These are phyloP conservation scores for Rhea pennata DNA, from an alignment of 2,113 vertebrate species.

Conservation along the genomic window DNA sequence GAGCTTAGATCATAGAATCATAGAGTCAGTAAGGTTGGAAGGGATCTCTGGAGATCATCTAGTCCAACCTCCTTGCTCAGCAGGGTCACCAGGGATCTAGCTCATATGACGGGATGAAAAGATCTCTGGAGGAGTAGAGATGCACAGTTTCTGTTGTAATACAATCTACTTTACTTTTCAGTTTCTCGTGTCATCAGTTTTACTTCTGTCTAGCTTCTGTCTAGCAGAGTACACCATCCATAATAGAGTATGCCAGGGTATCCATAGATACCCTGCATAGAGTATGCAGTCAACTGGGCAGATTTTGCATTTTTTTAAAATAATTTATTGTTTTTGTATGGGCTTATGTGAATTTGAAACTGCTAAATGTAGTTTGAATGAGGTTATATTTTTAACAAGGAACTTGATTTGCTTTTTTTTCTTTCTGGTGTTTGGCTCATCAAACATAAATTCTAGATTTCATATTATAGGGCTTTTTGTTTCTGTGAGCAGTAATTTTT, in stretches of 20 bases:
- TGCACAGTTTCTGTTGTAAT: background rate
- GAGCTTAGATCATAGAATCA: background rate
- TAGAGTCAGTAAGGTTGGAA: too few relatives aligned
- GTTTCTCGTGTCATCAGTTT: background rate
- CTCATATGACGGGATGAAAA: background rate
- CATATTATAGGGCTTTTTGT: background rate
- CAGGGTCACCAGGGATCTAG: background rate
- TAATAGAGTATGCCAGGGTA: background rate
- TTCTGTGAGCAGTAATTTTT: background rate
- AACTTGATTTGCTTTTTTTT: background rate
- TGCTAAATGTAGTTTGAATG: background rate
- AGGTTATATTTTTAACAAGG: background rate
- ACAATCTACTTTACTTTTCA: background rate
- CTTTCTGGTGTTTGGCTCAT: background rate
- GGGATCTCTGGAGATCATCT: too few relatives aligned
- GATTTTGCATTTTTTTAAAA: background rate
- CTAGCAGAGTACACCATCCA: background rate
- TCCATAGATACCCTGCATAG: too few relatives aligned
- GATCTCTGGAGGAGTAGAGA: background rate
- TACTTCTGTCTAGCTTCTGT: background rate
- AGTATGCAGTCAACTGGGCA: background rate
- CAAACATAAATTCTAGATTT: background rate
- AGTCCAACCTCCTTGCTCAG: too few relatives aligned
- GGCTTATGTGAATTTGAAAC: background rate
- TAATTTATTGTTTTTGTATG: background rate